Evolutionary conservation across 1,140 invertebrate genomes (phyloP).

Genomic region (Tetraneura akinire): DNA sequence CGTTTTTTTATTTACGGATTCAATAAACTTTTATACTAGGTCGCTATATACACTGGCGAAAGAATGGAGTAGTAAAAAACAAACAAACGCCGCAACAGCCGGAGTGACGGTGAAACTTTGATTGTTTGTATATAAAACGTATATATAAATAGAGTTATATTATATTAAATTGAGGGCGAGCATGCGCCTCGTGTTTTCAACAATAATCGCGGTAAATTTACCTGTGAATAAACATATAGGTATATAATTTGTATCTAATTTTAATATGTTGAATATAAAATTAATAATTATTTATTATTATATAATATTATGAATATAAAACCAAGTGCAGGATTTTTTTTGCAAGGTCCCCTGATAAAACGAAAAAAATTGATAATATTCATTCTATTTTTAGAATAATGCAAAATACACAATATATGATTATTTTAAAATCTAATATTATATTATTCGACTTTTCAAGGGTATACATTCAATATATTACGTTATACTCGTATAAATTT

Average conservation of each 20-base stretch:
- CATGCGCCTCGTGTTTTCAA: neutral
- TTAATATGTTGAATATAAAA: neutral
- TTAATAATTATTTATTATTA: neutral
- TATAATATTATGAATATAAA: neutral
- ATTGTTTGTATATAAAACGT: conserved; percentile 24
- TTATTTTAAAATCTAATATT: too few species aligned
- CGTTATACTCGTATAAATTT: too few species aligned
- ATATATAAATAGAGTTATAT: too few species aligned
- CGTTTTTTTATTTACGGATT: conserved; percentile 44
- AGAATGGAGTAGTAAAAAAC: neutral
- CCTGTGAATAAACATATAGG: neutral
- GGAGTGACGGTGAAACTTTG: conserved; percentile 15
- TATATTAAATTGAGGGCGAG: neutral
- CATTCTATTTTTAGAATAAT: neutral
- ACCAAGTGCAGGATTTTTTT: too few species aligned
- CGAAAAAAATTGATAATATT: neutral
- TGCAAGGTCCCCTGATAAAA: too few species aligned
- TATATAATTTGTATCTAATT: neutral
- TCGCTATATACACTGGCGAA: neutral
- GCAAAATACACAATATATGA: neutral
- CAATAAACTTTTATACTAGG: conserved; percentile 33
- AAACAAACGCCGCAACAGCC: neutral
- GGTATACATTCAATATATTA: too few species aligned
- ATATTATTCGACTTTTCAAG: too few species aligned
- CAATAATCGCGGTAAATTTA: conserved; percentile 6